phyloP scores from a whole-genome alignment of 2,113 vertebrate species.

The Helogale parvula region DNA sequence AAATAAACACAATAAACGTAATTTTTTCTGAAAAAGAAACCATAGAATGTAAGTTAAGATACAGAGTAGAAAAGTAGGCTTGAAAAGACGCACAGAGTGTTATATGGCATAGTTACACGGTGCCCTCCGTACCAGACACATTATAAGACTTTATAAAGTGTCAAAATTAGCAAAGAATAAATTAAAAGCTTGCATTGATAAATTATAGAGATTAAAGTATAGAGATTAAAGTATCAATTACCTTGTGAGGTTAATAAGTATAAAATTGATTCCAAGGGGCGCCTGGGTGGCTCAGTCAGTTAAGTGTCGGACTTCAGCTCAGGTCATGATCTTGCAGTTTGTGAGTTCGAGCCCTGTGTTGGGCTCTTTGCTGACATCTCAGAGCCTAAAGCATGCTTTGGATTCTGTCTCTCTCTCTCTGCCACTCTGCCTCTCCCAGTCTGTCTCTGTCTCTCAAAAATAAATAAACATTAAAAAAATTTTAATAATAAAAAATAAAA shows the following conservation, averaged over 20 bases:
- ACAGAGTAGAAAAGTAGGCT: background rate
- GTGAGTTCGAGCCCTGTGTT: no score
- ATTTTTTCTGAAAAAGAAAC: background rate
- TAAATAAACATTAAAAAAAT: no score
- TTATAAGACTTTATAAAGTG: background rate
- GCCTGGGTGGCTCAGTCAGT: no score
- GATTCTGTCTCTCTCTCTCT: no score
- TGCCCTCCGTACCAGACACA: background rate
- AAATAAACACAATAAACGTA: background rate
- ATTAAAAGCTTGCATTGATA: constrained; percentile 1
- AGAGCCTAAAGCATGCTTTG: no score
- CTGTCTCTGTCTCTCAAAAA: no score
- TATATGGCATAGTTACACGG: background rate
- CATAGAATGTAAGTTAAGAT: background rate
- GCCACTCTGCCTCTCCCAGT: no score
- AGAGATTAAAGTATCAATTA: constrained; percentile 26
- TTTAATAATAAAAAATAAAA: background rate
- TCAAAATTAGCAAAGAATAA: background rate
- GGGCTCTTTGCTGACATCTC: no score
- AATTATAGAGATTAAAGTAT: constrained; percentile 27
- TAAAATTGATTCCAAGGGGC: background rate
- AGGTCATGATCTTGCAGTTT: no score
- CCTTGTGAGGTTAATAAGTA: background rate
- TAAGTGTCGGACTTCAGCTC: no score
- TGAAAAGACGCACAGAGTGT: background rate